Percentiles rank a stretch among this genome's conserved stretches.
Evolutionary conservation across 1,140 invertebrate species (phyloP).

Genomic region (Lineus longissimus): DNA sequence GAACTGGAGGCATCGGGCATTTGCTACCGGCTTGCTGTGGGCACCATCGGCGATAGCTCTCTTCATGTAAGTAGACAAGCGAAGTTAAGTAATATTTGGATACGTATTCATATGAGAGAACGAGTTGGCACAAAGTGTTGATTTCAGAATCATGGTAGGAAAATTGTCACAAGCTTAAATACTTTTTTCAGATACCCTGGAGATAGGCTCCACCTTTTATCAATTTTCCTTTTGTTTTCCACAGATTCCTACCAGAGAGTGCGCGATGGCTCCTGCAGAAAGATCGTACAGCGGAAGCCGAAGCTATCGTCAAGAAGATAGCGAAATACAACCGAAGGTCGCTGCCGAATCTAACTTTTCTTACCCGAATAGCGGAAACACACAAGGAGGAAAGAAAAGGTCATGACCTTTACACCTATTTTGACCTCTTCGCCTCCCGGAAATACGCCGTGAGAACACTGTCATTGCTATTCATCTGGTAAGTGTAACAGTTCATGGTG

Average conservation of each 20-base stretch:
- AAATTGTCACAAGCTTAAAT: no score
- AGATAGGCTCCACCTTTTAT: no score
- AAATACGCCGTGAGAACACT: background rate
- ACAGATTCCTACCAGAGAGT: constrained; percentile 26
- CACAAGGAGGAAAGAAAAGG: background rate
- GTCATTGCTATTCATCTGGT: background rate
- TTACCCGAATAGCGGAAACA: background rate
- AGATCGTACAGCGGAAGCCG: constrained; percentile 20
- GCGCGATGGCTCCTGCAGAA: constrained; percentile 25
- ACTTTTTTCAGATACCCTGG: no score
- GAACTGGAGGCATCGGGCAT: no score
- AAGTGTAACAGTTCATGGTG: background rate
- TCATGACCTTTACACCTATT: background rate
- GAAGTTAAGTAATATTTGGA: no score
- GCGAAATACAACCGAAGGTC: constrained; percentile 19
- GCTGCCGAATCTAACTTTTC: background rate
- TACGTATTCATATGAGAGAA: no score
- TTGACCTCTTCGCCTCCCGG: background rate
- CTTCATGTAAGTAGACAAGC: no score
- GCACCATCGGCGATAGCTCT: no score
- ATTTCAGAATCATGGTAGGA: no score
- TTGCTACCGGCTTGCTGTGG: no score
- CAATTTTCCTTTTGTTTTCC: background rate
- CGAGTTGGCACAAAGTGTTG: no score
- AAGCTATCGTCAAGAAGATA: constrained; percentile 17